These are phyloP conservation scores for Lepetodrilus schrolli DNA, from an alignment of 2,888 invertebrate genomes.

Conservation along the genomic window DNA sequence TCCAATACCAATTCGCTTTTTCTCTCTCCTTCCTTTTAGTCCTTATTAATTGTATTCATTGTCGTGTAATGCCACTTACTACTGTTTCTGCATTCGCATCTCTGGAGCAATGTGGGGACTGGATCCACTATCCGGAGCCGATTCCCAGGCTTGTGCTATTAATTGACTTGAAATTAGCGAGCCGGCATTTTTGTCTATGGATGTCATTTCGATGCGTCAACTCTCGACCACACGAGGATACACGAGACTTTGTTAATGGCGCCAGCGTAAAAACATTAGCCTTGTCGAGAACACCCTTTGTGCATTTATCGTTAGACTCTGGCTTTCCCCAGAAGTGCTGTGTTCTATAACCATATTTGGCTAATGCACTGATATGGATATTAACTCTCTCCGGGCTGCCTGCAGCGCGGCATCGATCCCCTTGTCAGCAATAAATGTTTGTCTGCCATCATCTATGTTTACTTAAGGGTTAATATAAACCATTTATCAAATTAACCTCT, in stretches of 20 bases:
- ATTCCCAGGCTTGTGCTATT: neutral
- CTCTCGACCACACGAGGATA: no score
- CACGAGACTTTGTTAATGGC: no score
- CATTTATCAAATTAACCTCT: slow-evolving; percentile 25
- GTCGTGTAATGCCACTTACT: neutral
- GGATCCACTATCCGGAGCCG: slow-evolving; percentile 1
- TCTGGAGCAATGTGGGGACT: neutral
- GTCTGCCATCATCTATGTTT: slow-evolving; percentile 17
- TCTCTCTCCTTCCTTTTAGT: neutral
- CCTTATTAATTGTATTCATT: slow-evolving; percentile 7
- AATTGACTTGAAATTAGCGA: slow-evolving; percentile 10
- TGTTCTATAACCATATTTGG: slow-evolving; percentile 1
- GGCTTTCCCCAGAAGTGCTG: neutral
- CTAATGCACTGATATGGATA: slow-evolving; percentile 17
- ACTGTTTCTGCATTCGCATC: slow-evolving; percentile 1
- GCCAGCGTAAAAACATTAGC: no score
- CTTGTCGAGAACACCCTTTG: neutral
- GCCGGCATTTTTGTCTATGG: neutral
- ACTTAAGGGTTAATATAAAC: slow-evolving; percentile 26
- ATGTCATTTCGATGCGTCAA: neutral
- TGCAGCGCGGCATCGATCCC: slow-evolving; percentile 1
- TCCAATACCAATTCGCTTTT: neutral
- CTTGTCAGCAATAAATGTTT: neutral
- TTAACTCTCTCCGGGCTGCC: neutral
- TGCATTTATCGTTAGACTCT: neutral